Base-by-base conservation (phyloP, 1,140 invertebrate genomes). In the Penaeus chinensis region DNA sequence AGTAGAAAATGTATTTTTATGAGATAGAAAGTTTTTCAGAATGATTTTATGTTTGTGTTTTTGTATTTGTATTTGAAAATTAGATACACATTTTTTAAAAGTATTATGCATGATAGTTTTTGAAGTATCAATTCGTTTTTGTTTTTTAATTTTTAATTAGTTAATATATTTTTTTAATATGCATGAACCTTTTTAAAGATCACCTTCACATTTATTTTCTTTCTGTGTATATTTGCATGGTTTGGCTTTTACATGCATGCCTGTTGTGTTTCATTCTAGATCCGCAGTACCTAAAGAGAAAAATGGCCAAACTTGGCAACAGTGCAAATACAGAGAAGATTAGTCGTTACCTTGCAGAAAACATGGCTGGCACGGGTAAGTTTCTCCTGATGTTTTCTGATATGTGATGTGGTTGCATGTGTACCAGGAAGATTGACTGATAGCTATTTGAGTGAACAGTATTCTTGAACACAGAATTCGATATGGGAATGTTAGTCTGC, bases 211-310 rank as follows among this genome's bases (percentile, higher is more conserved):
- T 37, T 11, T 62, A 76, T 74, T 22, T 32, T 8, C 37, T 83
- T 87, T 82, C 10, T 54, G 54, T 54, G 54, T 54, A 22, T 87
- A 61, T 60, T 82, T 79, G 86, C 86, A 87, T 87, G 86, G 86
- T 79, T 87, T 63, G 60, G 62, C 66, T 82, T 87, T 54, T 54
- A 54, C 54, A 54, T 13, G 54, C 69, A 74, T 74, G 69, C 69
- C 37, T 74, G 37, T 74, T 27, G 32, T 62, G 19, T 63, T 77
- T 85, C 13, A 24, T 82, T 84, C 69, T 85, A 90, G 89, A 90
- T 85, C 89, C 89, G 47, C 83, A 88, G 83, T 90, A 90, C 86
- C 82, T 90, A 22, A 84, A 88, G 65, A 83, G 86, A 27, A 90
- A 90, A 80, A 88, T 90, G 79, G 89, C 89, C 22, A 87, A 88